Percentiles rank a stretch among this genome's conserved stretches.
phyloP scores from a whole-genome alignment of 2,797 vertebrate genomes.

The Orientallactaga sibirica region DNA sequence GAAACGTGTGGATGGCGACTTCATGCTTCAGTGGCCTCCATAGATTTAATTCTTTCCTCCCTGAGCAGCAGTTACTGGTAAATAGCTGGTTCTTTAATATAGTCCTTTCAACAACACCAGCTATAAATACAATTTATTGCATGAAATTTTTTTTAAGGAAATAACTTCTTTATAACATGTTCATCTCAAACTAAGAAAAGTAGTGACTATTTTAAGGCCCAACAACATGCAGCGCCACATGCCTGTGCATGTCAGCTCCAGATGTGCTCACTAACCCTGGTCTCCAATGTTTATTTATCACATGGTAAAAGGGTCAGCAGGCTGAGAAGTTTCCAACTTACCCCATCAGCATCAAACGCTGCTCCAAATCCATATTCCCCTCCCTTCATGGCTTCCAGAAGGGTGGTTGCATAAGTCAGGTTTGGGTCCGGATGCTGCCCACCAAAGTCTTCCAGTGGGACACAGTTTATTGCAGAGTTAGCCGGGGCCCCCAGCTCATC shows the following conservation, averaged over 20 bases:
- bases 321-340: constrained; percentile 85
- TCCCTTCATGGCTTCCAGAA: constrained; percentile 97
- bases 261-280: neutral
- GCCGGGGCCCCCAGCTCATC: constrained; percentile 98
- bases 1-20: neutral
- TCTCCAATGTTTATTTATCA: neutral
- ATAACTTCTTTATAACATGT: constrained; percentile 7
- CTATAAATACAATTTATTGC: constrained; percentile 18
- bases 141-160: constrained; percentile 27
- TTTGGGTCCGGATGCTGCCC: constrained; percentile 97
- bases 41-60: neutral
- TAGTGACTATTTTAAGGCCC: neutral
- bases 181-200: constrained; percentile 36
- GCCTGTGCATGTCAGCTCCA: neutral
- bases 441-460: constrained; percentile 98
- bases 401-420: constrained; percentile 94
- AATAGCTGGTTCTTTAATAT: neutral
- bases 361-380: constrained; percentile 98
- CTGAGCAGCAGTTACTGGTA: neutral
- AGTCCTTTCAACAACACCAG: constrained; percentile 29
- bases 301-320: neutral
- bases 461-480: constrained; percentile 97
- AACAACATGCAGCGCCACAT: neutral
- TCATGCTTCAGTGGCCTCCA: neutral
- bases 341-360: constrained; percentile 99